Evolutionary conservation across 2,888 invertebrate species (phyloP), one percentile per base, ranked within the genome.

Genomic region (Nymphalis urticae): DNA sequence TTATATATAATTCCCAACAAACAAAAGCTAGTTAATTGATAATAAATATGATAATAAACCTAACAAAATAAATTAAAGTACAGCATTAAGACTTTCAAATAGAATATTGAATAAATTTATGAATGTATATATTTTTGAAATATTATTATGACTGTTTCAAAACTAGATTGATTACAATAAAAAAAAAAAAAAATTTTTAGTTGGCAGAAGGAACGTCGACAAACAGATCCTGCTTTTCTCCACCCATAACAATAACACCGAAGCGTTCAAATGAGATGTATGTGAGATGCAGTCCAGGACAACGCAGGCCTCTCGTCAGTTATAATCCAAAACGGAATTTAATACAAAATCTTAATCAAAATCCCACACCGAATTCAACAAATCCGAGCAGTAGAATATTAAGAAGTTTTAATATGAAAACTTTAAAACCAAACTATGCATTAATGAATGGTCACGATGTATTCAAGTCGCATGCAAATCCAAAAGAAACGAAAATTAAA

Each of bases 191-290:
- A 32, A 0, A 32, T 51, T 70, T 83, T 42, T 81, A 87, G 84
- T 81, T 72, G n/a, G 50, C 76, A 17, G 83, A 86, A 76, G 73
- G 32, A 17, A 47, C 42, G 17, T 62, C 86, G 1, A 85, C 84
- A 7, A 83, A 77, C 67, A 77, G 72, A 53, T 73, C 64, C 0
- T 27, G 73, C 3, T 75, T 67, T 9, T 89, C 89, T 0, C 88
- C 87, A 2, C 83, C 87, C 0, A 85, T 87, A 7, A 72, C 75
- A 0, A 59, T 62, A 7, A 88, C 86, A 8, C 88, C 88, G 0
- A 85, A 80, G 66, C 79, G 80, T 0, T 53, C 75, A 0, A 70
- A 76, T 1, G 75, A 76, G 3, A 66, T 77, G 5, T 54, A 76
- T 0, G 62, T 78, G 47, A 75, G 73, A 8, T 79, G 77, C 71